A percentile compares a stretch with the other conserved stretches of the same genome.
phyloP scores from a whole-genome alignment of 2,888 invertebrate genomes.

The Agrotis puta region DNA sequence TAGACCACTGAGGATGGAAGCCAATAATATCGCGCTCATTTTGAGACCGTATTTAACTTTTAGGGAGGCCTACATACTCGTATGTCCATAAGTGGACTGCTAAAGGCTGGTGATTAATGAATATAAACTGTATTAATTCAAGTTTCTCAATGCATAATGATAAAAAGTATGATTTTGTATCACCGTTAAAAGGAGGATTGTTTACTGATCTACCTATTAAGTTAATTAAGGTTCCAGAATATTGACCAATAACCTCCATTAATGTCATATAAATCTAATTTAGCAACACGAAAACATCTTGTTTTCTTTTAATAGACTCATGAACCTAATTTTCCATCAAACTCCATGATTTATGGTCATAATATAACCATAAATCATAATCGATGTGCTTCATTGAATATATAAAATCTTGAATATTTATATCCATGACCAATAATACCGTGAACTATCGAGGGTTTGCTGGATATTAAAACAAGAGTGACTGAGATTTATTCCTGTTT shows the following conservation, averaged over 20 bases:
- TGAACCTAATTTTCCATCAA: constrained; percentile 51
- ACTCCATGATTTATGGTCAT: constrained; percentile 43
- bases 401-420: constrained; percentile 47
- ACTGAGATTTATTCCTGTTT: no score
- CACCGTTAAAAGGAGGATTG: no score
- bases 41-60: no score
- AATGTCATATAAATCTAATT: constrained; percentile 30
- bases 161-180: no score
- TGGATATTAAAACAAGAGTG: constrained; percentile 13
- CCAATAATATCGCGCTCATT: no score
- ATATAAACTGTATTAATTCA: no score
- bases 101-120: no score
- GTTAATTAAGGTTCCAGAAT: background rate
- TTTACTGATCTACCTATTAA: background rate
- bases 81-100: no score
- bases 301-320: constrained; percentile 53
- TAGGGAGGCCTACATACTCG: no score
- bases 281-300: constrained; percentile 42
- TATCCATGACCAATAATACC: constrained; percentile 39
- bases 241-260: constrained; percentile 19
- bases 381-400: constrained; percentile 41
- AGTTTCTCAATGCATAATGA: no score
- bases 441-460: constrained; percentile 19
- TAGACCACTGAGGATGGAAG: no score
- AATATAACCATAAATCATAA: constrained; percentile 55